Base-by-base conservation (phyloP, 2,113 vertebrate genomes). In the Apteryx owenii region DNA sequence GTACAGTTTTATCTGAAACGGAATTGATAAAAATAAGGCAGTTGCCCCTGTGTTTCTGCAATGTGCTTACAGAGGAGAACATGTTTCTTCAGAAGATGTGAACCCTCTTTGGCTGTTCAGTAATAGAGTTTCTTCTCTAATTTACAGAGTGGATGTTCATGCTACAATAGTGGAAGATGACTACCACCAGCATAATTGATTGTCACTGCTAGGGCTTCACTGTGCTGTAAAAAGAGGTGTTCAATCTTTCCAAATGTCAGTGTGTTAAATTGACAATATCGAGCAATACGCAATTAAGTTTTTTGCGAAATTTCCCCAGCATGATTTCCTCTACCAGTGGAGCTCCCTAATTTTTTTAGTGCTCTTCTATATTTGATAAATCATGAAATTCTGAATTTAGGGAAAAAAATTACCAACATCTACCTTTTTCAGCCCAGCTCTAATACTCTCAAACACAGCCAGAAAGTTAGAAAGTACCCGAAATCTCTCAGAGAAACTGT, bases 1-100 rank as follows among this genome's bases (percentile, higher is more conserved):
- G 7, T 1, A 0, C 62, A 2, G 17, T 6, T 4, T 13, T 5
- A 4, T 8, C 40, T 1, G 12, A 54, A 13, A 18, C 60, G 10
- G 0, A 16, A 14, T 0, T 3, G 36, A 33, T 26, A 71, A 71
- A 65, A 64, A 12, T 1, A 28, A 58, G 46, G 50, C 19, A 5
- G 38, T 20, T 82, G 58, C 38, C 62, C 80, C 56, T 9, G 2
- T 13, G 40, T 48, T 15, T 17, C 51, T 23, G n/a, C 16, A 12
- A 25, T 0, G 19, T 2, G 9, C 1, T 0, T 19, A 4, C 29
- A 33, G 79, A 33, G 70, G 12, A 46, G 51, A 44, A 51, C 62
- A 31, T 0, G 40, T 40, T 18, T 50, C 56, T 51, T 44, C 36
- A 9, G 50, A 40, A n/a, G 50, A 69, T 1, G 18, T 1, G 3